Conservation (phyloP, 2,888 invertebrate genomes). For the Nysson spinosus region DNA sequence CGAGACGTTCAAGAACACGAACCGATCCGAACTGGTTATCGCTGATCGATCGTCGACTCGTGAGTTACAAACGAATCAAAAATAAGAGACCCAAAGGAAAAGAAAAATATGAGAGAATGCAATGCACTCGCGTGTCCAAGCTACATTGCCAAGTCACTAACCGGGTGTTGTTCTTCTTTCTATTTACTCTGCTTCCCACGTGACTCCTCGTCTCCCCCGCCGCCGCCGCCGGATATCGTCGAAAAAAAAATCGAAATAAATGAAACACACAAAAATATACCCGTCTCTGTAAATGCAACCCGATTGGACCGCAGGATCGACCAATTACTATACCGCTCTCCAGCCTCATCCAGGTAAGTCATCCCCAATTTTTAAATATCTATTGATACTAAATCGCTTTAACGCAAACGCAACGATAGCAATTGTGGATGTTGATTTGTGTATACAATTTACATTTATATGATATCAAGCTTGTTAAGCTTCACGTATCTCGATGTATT, state of each 20-base stretch:
- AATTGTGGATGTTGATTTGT: too few relatives aligned
- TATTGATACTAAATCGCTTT: too few relatives aligned
- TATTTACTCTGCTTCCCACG: slow-evolving; percentile 67
- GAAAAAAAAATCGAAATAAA: slow-evolving; percentile 36
- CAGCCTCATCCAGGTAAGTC: slow-evolving; percentile 71
- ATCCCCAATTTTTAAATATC: slow-evolving; percentile 7
- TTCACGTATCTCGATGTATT: too few relatives aligned
- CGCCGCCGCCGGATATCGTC: slow-evolving; percentile 54
- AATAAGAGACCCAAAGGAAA: slow-evolving; percentile 9
- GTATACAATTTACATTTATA: too few relatives aligned
- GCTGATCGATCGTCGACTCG: slow-evolving; percentile 1
- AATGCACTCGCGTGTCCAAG: slow-evolving; percentile 3
- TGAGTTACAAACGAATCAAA: neutral
- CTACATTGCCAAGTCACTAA: slow-evolving; percentile 53
- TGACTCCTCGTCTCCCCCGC: slow-evolving; percentile 65
- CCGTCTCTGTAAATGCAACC: slow-evolving; percentile 30
- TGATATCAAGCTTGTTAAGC: too few relatives aligned
- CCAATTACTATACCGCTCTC: slow-evolving; percentile 65
- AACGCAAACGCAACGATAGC: too few relatives aligned
- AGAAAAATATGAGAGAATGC: slow-evolving; percentile 2
- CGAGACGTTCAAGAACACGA: neutral
- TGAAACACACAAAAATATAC: slow-evolving; percentile 26
- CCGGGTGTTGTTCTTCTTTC: slow-evolving; percentile 70
- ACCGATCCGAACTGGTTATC: too few relatives aligned
- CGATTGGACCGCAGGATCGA: slow-evolving; percentile 55